Conservation (phyloP, 2,797 vertebrate genomes). For the Capromys pilorides region DNA sequence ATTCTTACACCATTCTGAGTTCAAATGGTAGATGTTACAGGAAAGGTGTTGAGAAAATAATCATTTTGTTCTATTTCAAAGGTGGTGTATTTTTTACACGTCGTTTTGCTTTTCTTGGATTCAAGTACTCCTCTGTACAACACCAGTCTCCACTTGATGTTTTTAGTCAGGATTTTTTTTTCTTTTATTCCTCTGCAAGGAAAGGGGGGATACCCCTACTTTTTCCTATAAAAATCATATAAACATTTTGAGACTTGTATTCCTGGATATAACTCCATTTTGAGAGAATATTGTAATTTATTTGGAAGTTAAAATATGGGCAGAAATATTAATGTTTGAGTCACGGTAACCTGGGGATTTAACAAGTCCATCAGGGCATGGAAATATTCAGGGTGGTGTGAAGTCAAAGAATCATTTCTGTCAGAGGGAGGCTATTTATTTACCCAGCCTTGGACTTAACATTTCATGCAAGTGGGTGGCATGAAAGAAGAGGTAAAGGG, state of each 20-base stretch:
- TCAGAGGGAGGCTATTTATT: neutral
- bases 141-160: neutral
- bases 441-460: neutral
- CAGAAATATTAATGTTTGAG: neutral
- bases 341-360: neutral
- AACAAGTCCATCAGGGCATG: neutral
- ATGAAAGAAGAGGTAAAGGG: neutral
- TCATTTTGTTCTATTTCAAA: neutral
- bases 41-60: neutral
- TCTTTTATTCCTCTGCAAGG: neutral
- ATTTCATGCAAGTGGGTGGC: neutral
- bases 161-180: neutral
- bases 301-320: neutral
- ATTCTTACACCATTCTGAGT: neutral
- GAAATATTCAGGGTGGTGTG: neutral
- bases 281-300: neutral
- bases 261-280: neutral
- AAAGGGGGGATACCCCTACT: neutral
- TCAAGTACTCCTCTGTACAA: neutral
- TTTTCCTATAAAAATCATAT: neutral
- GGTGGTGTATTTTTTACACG: neutral
- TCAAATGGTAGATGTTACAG: neutral
- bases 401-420: neutral
- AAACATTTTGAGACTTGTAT: neutral
- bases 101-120: neutral